Percentiles rank a stretch among this genome's conserved stretches.
These are phyloP conservation scores for Drosophila arawakana DNA, from an alignment of 1,140 invertebrate species.

Conservation along the genomic window DNA sequence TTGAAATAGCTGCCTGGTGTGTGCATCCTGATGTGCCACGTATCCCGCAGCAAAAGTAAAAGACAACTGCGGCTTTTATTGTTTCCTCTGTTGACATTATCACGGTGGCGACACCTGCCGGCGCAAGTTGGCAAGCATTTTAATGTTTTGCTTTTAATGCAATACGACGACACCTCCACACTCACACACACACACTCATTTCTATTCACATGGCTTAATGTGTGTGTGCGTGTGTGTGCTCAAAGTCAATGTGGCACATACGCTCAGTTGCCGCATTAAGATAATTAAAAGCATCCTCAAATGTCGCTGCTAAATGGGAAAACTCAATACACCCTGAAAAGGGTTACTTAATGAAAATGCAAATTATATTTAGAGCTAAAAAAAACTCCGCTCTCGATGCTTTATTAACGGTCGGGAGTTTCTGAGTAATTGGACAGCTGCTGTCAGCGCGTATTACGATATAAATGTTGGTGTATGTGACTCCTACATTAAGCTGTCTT, in stretches of 20 bases:
- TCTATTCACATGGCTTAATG: not conserved
- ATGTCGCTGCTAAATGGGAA: not conserved
- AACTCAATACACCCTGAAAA: conserved; percentile 8
- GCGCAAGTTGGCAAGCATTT: conserved; percentile 60
- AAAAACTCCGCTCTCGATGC: conserved; percentile 20
- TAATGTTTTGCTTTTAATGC: conserved; percentile 71
- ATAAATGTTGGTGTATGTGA: no score
- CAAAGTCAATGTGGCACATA: conserved; percentile 69
- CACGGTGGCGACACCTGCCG: conserved; percentile 74
- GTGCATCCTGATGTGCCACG: conserved; percentile 36
- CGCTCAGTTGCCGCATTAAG: conserved; percentile 63
- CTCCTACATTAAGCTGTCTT: no score
- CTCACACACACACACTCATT: not conserved
- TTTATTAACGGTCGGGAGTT: conserved; percentile 44
- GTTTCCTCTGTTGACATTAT: conserved; percentile 82
- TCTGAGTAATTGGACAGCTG: conserved; percentile 52
- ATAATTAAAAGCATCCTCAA: conserved; percentile 68
- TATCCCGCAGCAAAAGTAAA: conserved; percentile 62
- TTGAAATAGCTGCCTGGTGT: conserved; percentile 36
- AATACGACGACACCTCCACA: conserved; percentile 52
- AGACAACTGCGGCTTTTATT: conserved; percentile 80
- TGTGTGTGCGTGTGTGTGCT: conserved; percentile 33
- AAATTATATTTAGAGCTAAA: conserved; percentile 29
- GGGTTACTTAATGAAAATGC: conserved; percentile 57
- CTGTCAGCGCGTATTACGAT: not conserved